Conservation (phyloP, 2,888 invertebrate species). For the Drosophila recens region DNA sequence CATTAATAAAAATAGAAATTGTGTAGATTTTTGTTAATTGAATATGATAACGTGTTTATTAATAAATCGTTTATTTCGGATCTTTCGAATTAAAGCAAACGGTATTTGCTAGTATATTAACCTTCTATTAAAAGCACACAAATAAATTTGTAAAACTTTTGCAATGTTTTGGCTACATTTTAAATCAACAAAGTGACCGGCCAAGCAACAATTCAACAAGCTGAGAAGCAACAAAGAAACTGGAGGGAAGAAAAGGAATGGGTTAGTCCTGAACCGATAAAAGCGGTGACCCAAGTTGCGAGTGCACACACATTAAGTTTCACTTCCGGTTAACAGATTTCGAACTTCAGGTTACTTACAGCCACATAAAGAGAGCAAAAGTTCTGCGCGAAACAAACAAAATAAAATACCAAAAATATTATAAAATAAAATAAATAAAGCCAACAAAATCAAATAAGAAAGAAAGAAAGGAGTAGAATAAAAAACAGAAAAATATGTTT, state of each 20-base stretch:
- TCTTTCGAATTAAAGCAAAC: not conserved
- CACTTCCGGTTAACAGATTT: constrained; percentile 50
- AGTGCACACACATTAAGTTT: constrained; percentile 23
- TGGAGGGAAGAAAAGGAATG: not conserved
- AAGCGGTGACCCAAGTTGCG: constrained; percentile 19
- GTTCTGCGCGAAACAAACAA: constrained; percentile 41
- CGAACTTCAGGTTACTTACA: constrained; percentile 47
- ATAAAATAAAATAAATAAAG: constrained; percentile 3
- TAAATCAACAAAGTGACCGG: constrained; percentile 21
- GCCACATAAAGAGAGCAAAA: constrained; percentile 21
- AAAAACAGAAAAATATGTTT: constrained; percentile 30
- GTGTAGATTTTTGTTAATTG: not conserved
- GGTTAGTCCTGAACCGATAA: constrained; percentile 3
- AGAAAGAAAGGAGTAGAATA: not conserved
- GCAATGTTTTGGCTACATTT: constrained; percentile 8
- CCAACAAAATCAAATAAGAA: not conserved
- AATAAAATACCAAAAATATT: constrained; percentile 3
- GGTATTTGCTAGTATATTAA: not conserved
- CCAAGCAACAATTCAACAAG: constrained; percentile 9
- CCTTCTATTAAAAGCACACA: not conserved
- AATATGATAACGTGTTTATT: too few species aligned
- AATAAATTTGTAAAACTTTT: not conserved
- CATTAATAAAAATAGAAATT: not conserved
- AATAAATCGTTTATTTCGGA: too few species aligned
- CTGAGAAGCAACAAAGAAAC: not conserved